A percentile compares a stretch with the other conserved stretches of the same genome.
Conservation (phyloP, 2,113 vertebrate genomes). For the Myxocyprinus asiaticus region DNA sequence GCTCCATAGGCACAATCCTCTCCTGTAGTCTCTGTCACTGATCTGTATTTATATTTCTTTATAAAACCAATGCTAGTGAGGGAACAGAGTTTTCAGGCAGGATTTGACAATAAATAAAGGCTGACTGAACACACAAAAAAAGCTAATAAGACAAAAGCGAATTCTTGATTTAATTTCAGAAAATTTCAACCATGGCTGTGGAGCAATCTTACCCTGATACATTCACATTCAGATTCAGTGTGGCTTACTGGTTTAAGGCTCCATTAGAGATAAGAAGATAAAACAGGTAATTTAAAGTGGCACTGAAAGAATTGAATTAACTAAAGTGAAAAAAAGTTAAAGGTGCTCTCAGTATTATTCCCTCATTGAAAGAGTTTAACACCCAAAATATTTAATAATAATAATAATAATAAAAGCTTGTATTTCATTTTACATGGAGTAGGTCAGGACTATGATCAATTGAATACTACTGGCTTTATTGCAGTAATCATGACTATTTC, state of each 20-base stretch:
- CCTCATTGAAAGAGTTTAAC: too few relatives aligned
- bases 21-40: background rate
- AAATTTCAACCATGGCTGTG: background rate
- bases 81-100: background rate
- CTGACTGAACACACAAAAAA: background rate
- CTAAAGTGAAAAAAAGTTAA: too few relatives aligned
- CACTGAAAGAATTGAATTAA: too few relatives aligned
- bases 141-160: background rate
- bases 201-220: background rate
- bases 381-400: too few relatives aligned
- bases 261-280: slow-evolving; percentile 10
- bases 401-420: too few relatives aligned
- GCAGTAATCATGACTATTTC: too few relatives aligned
- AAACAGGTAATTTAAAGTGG: too few relatives aligned
- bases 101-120: background rate
- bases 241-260: too few relatives aligned
- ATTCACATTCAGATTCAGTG: slow-evolving; percentile 8
- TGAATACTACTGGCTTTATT: too few relatives aligned
- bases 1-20: background rate
- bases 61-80: slow-evolving; percentile 12
- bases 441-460: too few relatives aligned
- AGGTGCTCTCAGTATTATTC: too few relatives aligned
- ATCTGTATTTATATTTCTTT: slow-evolving; percentile 15
- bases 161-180: background rate
- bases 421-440: too few relatives aligned